Evolutionary conservation across 2,113 vertebrate species (phyloP).

Genomic region (Fukomys damarensis): DNA sequence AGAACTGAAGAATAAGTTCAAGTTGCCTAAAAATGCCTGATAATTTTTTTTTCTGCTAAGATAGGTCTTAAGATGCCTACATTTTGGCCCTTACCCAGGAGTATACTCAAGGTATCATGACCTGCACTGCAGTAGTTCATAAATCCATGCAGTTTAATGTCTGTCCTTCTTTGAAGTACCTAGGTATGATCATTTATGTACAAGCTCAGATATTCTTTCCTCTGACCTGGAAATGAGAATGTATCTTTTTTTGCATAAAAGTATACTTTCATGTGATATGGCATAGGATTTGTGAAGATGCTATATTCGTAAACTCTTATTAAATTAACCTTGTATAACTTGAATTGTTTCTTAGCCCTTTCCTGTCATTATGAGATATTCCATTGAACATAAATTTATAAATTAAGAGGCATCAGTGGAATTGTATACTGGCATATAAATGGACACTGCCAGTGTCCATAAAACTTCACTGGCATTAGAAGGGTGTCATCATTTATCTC

Average conservation of each 20-base stretch:
- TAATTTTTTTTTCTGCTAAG: not conserved
- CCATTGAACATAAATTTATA: conserved; percentile 74
- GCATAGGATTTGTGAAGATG: conserved; percentile 15
- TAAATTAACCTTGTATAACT: conserved; percentile 13
- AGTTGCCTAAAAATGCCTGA: not conserved
- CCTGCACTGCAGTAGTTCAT: not conserved
- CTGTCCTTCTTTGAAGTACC: not conserved
- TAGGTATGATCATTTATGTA: not conserved
- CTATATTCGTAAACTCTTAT: not conserved
- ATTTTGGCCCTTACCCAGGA: not conserved
- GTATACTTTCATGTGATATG: not conserved
- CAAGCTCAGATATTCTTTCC: not conserved
- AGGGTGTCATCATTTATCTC: conserved; percentile 73
- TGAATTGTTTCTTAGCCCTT: conserved; percentile 10
- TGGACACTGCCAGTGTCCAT: conserved; percentile 71
- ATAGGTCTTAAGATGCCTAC: not conserved
- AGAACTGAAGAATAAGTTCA: not conserved
- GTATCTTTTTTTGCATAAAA: not conserved
- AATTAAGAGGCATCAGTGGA: conserved; percentile 75
- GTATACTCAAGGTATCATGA: not conserved
- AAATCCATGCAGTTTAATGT: not conserved
- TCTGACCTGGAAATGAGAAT: not conserved
- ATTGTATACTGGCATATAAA: conserved; percentile 82
- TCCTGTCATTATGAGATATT: conserved; percentile 54
- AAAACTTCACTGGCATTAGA: conserved; percentile 78